These are phyloP conservation scores for Vanessa atalanta DNA, from an alignment of 1,140 invertebrate genomes.

Conservation along the genomic window DNA sequence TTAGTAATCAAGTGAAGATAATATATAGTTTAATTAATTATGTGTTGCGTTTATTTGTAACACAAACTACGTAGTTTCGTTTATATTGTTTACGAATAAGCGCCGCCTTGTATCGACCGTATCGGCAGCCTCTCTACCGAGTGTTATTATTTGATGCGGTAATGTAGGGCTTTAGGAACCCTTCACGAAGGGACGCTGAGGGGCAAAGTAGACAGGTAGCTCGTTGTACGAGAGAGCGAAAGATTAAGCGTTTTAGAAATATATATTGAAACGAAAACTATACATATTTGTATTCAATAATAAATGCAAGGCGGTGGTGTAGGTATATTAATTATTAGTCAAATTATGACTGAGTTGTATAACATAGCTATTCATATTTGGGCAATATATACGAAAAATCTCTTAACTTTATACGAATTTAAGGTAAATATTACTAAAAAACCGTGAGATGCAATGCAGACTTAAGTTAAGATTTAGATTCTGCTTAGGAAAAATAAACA, in stretches of 20 bases:
- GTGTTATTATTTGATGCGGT: conserved; percentile 71
- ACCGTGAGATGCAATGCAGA: not conserved
- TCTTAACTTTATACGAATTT: too few species aligned
- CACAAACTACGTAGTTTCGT: conserved; percentile 5
- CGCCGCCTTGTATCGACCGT: conserved; percentile 47
- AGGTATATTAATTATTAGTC: too few species aligned
- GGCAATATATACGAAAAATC: too few species aligned
- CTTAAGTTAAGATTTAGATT: not conserved
- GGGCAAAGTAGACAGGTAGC: conserved; percentile 33
- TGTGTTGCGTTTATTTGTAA: not conserved
- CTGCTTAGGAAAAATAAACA: not conserved
- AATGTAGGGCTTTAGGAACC: conserved; percentile 56
- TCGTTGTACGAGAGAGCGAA: conserved; percentile 26
- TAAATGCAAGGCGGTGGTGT: too few species aligned
- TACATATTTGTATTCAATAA: not conserved
- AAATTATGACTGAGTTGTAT: too few species aligned
- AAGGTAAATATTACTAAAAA: too few species aligned
- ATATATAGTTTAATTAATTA: too few species aligned
- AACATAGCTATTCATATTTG: too few species aligned
- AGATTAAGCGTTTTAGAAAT: not conserved
- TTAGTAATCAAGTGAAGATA: too few species aligned
- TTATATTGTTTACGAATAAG: conserved; percentile 36
- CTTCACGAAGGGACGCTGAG: conserved; percentile 41
- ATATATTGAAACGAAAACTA: not conserved
- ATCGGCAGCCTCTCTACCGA: conserved; percentile 48